phyloP scores from a whole-genome alignment of 2,888 invertebrate species.

The Cerceris rybyensis region DNA sequence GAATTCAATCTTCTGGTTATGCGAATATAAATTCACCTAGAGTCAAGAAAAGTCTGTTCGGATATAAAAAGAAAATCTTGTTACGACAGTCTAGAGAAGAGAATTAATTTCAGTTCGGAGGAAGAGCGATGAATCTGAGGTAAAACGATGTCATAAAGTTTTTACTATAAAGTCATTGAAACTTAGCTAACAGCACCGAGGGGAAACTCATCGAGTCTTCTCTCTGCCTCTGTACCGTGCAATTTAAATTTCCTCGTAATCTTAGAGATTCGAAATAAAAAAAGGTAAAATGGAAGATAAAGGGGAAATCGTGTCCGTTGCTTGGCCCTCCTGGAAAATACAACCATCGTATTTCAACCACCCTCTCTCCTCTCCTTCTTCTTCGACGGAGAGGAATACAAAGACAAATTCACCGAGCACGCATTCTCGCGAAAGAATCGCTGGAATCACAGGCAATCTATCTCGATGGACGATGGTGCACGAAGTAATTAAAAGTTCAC shows the following conservation, averaged over 20 bases:
- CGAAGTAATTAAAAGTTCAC: constrained; percentile 14
- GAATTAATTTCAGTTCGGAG: constrained; percentile 45
- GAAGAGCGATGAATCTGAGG: constrained; percentile 16
- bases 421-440: background rate
- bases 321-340: no score
- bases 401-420: background rate
- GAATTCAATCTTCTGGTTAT: constrained; percentile 19
- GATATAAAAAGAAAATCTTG: constrained; percentile 32
- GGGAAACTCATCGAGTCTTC: background rate
- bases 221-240: background rate
- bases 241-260: constrained; percentile 17
- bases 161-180: constrained; percentile 23
- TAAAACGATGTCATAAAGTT: constrained; percentile 27
- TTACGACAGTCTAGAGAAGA: constrained; percentile 33
- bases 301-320: background rate
- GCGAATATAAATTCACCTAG: constrained; percentile 30
- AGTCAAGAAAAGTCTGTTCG: constrained; percentile 2
- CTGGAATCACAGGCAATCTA: background rate
- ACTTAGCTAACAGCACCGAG: constrained; percentile 15
- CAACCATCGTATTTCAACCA: no score
- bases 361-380: background rate
- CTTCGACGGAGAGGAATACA: no score
- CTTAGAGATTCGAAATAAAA: constrained; percentile 2
- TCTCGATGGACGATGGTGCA: background rate
- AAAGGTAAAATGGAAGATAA: background rate